phyloP scores from a whole-genome alignment of 2,797 vertebrate genomes.

The Neopelma chrysocephalum region DNA sequence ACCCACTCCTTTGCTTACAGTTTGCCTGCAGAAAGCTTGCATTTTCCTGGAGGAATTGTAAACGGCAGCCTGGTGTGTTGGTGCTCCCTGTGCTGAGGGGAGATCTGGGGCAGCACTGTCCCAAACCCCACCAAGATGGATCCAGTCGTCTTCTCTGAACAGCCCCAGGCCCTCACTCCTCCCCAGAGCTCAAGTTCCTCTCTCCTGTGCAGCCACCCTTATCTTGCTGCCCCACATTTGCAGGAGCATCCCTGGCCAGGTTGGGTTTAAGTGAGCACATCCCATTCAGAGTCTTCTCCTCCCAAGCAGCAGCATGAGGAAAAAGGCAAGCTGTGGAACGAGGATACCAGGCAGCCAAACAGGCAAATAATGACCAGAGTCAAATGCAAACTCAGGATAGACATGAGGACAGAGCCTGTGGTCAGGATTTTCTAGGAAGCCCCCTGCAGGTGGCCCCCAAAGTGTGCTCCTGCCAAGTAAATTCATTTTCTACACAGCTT shows the following conservation, averaged over 20 bases:
- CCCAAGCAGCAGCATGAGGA: not conserved
- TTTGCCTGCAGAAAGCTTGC: not conserved
- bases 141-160: not conserved
- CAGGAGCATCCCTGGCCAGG: not conserved
- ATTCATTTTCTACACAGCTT: not conserved
- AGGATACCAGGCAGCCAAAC: not conserved
- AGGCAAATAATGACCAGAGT: not conserved
- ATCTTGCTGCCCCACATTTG: not conserved
- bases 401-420: not conserved
- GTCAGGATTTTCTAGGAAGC: not conserved
- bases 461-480: not conserved
- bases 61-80: rapidly evolving
- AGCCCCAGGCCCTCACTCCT: too few species aligned
- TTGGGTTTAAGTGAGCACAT: not conserved
- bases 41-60: not conserved
- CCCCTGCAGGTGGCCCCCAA: not conserved
- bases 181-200: rapidly evolving
- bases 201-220: not conserved
- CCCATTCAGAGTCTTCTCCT: not conserved
- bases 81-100: rapidly evolving
- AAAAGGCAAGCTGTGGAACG: not conserved
- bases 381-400: not conserved
- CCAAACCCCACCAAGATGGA: not conserved
- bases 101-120: not conserved
- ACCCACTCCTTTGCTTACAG: not conserved